Evolutionary conservation across 2,113 vertebrate species (phyloP).

Genomic region (Spilogale gracilis): DNA sequence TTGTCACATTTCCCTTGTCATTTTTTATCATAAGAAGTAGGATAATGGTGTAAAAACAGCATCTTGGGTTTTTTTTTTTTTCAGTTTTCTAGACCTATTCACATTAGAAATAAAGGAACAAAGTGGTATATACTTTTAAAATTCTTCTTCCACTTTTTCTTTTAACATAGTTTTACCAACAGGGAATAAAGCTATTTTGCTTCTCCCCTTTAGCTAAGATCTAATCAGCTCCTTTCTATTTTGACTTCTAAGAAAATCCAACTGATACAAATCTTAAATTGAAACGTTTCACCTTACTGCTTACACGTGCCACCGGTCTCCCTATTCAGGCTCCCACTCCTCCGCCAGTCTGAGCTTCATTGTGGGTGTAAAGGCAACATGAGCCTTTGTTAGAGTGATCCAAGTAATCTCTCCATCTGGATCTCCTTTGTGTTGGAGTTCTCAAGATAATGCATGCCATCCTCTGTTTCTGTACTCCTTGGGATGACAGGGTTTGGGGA

Average conservation of each 20-base stretch:
- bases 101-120: not conserved
- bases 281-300: slow-evolving; percentile 62
- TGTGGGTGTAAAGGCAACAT: not conserved
- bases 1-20: not conserved
- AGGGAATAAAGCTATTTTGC: slow-evolving; percentile 64
- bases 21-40: slow-evolving; percentile 38
- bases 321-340: not conserved
- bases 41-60: not conserved
- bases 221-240: slow-evolving; percentile 81
- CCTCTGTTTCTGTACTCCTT: not conserved
- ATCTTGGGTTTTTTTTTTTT: not conserved
- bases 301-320: not conserved
- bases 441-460: not conserved
- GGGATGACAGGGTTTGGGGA: not conserved
- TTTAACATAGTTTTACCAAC: slow-evolving; percentile 60
- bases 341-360: not conserved
- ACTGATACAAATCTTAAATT: slow-evolving; percentile 77
- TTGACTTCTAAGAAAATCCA: slow-evolving; percentile 84
- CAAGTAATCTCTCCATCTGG: not conserved
- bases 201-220: slow-evolving; percentile 76
- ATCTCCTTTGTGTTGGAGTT: slow-evolving; percentile 20
- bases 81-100: slow-evolving; percentile 21
- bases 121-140: slow-evolving; percentile 7
- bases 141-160: not conserved
- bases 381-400: slow-evolving; percentile 1